A percentile compares a stretch with the other conserved stretches of the same genome.
phyloP scores from a whole-genome alignment of 2,888 invertebrate species.

The Agrilus biguttatus region DNA sequence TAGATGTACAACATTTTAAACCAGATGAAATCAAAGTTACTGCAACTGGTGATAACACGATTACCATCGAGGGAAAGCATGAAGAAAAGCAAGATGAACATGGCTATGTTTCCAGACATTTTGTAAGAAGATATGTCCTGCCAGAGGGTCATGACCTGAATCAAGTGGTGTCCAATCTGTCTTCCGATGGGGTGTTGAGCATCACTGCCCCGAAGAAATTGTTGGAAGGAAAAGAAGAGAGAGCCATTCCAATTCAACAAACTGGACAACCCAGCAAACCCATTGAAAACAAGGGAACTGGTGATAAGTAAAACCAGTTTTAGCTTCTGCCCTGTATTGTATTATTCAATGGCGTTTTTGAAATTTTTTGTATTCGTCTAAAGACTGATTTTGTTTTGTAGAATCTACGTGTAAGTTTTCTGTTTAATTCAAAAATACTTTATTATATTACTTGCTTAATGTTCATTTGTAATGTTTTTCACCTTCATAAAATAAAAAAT shows the following conservation, averaged over 20 bases:
- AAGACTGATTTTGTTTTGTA: too few relatives aligned
- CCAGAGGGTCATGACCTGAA: conserved; percentile 60
- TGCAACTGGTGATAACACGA: conserved; percentile 42
- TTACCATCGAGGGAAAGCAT: conserved; percentile 64
- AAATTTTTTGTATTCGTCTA: too few relatives aligned
- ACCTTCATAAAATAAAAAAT: too few relatives aligned
- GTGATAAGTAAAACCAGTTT: not conserved
- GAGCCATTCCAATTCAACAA: conserved; percentile 31
- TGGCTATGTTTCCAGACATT: conserved; percentile 59
- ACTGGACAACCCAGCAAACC: conserved; percentile 17
- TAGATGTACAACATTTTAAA: conserved; percentile 62
- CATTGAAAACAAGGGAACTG: not conserved
- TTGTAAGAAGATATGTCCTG: conserved; percentile 54
- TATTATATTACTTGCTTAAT: too few relatives aligned
- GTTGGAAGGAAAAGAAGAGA: conserved; percentile 25
- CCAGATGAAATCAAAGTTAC: conserved; percentile 66
- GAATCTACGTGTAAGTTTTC: too few relatives aligned
- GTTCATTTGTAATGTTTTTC: too few relatives aligned
- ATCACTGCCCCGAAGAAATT: conserved; percentile 45
- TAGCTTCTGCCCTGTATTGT: too few relatives aligned
- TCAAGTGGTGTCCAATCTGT: conserved; percentile 56
- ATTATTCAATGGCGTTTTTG: too few relatives aligned
- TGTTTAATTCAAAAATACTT: too few relatives aligned
- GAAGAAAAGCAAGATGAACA: conserved; percentile 61
- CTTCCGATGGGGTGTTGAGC: conserved; percentile 57